Conservation (phyloP, 1,140 invertebrate genomes). For the Mactra quadrangularis region DNA sequence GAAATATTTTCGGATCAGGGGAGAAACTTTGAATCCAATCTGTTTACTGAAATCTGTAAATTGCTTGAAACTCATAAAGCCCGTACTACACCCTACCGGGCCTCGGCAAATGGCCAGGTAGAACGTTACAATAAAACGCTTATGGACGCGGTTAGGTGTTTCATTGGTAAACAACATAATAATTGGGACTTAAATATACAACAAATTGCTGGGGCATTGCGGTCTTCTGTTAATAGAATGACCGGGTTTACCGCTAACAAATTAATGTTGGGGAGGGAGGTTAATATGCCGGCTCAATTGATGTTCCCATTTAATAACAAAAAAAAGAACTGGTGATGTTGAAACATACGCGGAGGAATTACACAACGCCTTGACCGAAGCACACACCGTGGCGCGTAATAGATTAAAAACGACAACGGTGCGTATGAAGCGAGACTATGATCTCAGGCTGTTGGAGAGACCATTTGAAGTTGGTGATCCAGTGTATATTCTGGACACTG, state of each 20-base stretch:
- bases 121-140: no score
- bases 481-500: no score
- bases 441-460: neutral
- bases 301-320: neutral
- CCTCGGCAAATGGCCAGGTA: conserved; percentile 16
- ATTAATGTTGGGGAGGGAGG: conserved; percentile 17
- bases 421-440: no score
- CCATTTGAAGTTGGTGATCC: no score
- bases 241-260: conserved; percentile 22
- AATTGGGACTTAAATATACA: conserved; percentile 6
- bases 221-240: neutral
- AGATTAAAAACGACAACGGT: conserved; percentile 9
- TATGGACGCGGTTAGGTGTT: conserved; percentile 26
- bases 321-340: neutral
- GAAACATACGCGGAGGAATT: neutral
- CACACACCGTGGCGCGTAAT: neutral
- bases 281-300: conserved; percentile 16
- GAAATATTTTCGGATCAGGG: conserved; percentile 29
- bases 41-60: neutral
- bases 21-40: conserved; percentile 16
- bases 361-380: neutral
- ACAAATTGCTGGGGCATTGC: conserved; percentile 10
- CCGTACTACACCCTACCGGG: conserved; percentile 14
- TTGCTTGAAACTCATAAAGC: conserved; percentile 5
- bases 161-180: conserved; percentile 17